Base-by-base conservation (phyloP, 2,797 vertebrate genomes). In the Alosa sapidissima region DNA sequence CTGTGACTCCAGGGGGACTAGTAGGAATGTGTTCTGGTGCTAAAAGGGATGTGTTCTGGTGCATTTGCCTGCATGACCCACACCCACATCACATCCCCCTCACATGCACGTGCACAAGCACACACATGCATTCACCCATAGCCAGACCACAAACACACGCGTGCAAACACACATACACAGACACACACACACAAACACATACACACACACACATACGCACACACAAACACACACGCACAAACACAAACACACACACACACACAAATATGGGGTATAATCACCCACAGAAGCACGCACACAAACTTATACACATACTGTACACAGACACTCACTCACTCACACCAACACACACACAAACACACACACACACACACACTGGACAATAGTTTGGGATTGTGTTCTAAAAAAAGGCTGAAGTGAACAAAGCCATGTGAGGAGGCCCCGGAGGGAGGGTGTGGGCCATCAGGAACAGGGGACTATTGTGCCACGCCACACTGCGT, bases 401-500 rank as follows among this genome's bases (percentile, higher is more conserved):
- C 62, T 49, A 81, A 81, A 85, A 65, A 83, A 82, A 85, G 68
- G 81, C 86, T 87, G 86, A 84, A 90, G 88, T 86, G 47, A 87
- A 93, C 85, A 90, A 90, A 89, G 81, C 84, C 81, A 36, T 89
- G 87, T 89, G 84, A 58, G 68, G 84, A 85, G 78, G 87, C 85
- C 82, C 62, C 78, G 75, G 83, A 88, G 82, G 87, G 88, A 90
- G 87, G 90, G 90, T 81, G 89, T 91, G 86, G 87, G 86, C 88
- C 85, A 83, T 62, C 86, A 90, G 85, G 92, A 93, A 93, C 87
- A 88, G 62, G 28, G 49, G 49, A 86, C 81, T 75, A 83, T 85
- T 88, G 85, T 85, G 48, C 68, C 33, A 14, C 33, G 33, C 68
- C 62, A 36, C 9, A 8, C 28, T 33, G n/a, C 13, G 0, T 68